phyloP scores from a whole-genome alignment of 2,113 vertebrate species.

The Pantherophis guttatus region DNA sequence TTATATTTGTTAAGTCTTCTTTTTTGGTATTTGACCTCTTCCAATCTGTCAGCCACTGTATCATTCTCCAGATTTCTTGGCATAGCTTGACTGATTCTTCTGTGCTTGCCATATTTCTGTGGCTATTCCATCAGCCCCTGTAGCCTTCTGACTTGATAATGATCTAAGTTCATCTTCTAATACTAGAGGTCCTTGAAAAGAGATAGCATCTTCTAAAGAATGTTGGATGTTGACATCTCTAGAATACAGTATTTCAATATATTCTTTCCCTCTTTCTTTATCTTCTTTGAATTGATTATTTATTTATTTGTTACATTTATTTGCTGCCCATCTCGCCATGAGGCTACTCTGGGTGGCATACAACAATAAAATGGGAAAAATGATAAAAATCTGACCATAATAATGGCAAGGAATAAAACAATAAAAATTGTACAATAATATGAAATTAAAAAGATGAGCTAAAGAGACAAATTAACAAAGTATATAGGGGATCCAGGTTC shows the following conservation, averaged over 20 bases:
- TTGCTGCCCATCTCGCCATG: too few species aligned
- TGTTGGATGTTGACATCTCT: not conserved
- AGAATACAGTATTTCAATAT: not conserved
- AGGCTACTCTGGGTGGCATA: too few species aligned
- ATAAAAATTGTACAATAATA: too few species aligned
- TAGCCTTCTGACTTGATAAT: not conserved
- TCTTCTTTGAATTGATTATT: not conserved
- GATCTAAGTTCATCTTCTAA: not conserved
- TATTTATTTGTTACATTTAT: too few species aligned
- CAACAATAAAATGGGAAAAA: too few species aligned
- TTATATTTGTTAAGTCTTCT: not conserved
- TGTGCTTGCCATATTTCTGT: not conserved
- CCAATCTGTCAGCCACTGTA: not conserved
- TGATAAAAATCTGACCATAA: too few species aligned
- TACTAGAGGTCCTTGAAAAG: not conserved
- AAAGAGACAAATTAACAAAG: too few species aligned
- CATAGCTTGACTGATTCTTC: not conserved
- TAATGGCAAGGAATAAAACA: too few species aligned
- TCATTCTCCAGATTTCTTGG: not conserved
- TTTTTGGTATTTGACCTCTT: not conserved
- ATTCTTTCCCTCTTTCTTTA: not conserved
- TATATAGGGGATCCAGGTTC: too few species aligned
- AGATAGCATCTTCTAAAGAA: not conserved
- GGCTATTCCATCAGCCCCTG: not conserved
- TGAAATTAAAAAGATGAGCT: too few species aligned